phyloP scores from a whole-genome alignment of 2,888 invertebrate genomes.

The Conchocele bisecta region DNA sequence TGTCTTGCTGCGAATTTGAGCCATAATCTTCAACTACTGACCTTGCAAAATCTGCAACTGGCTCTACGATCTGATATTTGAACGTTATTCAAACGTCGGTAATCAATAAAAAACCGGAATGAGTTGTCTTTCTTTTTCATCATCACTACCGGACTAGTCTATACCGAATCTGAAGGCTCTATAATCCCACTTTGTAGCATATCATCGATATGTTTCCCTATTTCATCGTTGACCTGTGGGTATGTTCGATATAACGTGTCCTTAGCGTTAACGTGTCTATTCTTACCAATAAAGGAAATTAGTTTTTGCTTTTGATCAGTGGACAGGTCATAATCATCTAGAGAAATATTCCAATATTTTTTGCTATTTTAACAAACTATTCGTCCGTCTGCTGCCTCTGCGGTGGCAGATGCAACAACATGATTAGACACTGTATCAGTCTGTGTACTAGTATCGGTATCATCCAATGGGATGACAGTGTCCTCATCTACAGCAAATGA shows the following conservation, averaged over 20 bases:
- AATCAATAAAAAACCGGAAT: conserved; percentile 54
- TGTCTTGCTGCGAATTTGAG: too few species aligned
- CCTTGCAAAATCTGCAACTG: too few species aligned
- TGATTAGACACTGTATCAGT: too few species aligned
- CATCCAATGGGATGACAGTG: too few species aligned
- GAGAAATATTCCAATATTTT: conserved; percentile 10
- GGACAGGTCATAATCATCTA: conserved; percentile 18
- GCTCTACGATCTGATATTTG: not conserved
- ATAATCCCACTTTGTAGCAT: conserved; percentile 49
- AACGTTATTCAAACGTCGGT: conserved; percentile 22
- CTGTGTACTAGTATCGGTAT: too few species aligned
- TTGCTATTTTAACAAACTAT: not conserved
- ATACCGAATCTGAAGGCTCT: conserved; percentile 40
- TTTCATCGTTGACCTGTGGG: conserved; percentile 25
- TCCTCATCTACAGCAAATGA: too few species aligned
- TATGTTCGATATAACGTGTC: conserved; percentile 35
- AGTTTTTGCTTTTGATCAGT: conserved; percentile 9
- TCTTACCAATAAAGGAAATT: conserved; percentile 18
- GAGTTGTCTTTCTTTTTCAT: conserved; percentile 43
- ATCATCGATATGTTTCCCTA: conserved; percentile 39
- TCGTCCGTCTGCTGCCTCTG: too few species aligned
- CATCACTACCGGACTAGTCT: conserved; percentile 53
- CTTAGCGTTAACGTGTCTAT: conserved; percentile 34
- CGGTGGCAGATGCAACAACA: too few species aligned
- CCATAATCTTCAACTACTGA: too few species aligned